phyloP scores from a whole-genome alignment of 2,113 vertebrate genomes.

The Urocitellus parryii region DNA sequence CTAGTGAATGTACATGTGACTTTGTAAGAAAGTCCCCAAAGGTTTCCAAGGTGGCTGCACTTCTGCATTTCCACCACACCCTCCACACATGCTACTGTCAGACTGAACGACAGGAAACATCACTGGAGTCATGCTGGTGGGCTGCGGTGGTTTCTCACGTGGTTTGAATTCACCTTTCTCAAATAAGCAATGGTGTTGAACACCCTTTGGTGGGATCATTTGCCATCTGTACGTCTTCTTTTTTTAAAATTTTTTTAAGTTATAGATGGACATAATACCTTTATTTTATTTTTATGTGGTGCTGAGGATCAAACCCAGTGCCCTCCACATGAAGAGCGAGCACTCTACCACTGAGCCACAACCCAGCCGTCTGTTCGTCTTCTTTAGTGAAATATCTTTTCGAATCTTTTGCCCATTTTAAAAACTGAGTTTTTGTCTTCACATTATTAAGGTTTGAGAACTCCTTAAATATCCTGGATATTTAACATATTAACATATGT shows the following conservation, averaged over 20 bases:
- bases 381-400: neutral
- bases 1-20: fast-evolving
- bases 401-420: neutral
- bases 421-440: neutral
- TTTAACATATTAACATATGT: neutral
- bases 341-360: no score
- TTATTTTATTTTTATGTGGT: no score
- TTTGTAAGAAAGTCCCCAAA: neutral
- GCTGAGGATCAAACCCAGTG: no score
- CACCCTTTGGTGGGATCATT: neutral
- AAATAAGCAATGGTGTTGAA: neutral
- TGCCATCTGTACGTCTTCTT: no score
- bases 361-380: neutral
- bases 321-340: no score
- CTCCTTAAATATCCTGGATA: neutral
- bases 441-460: neutral
- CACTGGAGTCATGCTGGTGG: neutral
- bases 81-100: neutral
- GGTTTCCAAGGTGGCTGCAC: fast-evolving
- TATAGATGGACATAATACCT: no score
- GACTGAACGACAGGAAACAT: neutral
- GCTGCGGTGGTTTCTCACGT: neutral
- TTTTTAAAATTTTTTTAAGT: no score
- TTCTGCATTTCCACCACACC: no score
- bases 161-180: neutral